Conservation (phyloP, 2,797 vertebrate species). For the Thaleichthys pacificus region DNA sequence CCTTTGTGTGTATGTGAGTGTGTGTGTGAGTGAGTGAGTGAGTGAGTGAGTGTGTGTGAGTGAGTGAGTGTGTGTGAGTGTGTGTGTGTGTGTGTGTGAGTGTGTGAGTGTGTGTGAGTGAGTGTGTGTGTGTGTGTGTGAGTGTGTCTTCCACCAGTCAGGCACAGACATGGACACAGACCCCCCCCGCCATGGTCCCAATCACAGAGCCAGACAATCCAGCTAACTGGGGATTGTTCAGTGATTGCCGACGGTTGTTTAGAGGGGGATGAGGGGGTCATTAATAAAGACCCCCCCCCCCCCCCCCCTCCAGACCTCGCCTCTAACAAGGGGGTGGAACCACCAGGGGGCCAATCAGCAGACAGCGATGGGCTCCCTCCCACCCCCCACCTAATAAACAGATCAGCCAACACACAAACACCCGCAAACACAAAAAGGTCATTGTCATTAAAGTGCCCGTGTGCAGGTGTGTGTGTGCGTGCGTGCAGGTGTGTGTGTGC, state of each 20-base stretch:
- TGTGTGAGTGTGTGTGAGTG: not conserved
- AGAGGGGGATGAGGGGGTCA: conserved; percentile 44
- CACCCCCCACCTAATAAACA: conserved; percentile 62
- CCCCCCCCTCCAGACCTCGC: conserved; percentile 21
- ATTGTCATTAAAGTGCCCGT: conserved; percentile 72
- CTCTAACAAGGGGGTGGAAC: conserved; percentile 26
- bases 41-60: not conserved
- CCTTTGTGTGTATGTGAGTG: not conserved
- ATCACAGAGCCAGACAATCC: conserved; percentile 9
- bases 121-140: not conserved
- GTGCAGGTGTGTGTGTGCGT: not conserved
- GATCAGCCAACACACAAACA: conserved; percentile 47
- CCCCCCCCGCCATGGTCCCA: not conserved
- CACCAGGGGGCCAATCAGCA: conserved; percentile 70
- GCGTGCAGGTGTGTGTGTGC: too few species aligned
- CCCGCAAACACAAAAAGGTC: conserved; percentile 75
- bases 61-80: not conserved
- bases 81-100: not conserved
- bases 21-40: not conserved
- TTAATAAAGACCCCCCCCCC: conserved; percentile 38
- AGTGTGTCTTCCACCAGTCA: not conserved
- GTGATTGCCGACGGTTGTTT: conserved; percentile 61
- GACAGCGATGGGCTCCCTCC: conserved; percentile 38
- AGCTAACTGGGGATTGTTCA: conserved; percentile 63
- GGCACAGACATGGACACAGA: not conserved